Percentiles rank a stretch among this genome's conserved stretches.
phyloP scores from a whole-genome alignment of 2,797 vertebrate species.

The Miichthys miiuy region DNA sequence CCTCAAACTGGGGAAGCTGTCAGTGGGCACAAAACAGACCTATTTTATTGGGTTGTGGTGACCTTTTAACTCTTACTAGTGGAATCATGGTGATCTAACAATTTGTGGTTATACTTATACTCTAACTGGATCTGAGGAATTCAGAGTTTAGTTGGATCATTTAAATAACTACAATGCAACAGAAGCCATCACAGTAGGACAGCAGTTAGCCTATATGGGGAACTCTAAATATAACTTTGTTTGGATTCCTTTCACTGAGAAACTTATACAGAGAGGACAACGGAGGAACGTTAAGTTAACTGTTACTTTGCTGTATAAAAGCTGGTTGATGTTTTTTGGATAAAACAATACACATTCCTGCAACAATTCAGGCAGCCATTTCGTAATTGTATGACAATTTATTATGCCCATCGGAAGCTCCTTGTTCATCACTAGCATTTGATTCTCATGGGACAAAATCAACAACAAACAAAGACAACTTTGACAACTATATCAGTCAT shows the following conservation, averaged over 20 bases:
- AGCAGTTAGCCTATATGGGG: background rate
- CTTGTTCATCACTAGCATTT: conserved; percentile 5
- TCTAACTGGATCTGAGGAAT: background rate
- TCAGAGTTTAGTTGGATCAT: background rate
- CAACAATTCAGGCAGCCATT: background rate
- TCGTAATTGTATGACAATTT: background rate
- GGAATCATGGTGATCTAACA: background rate
- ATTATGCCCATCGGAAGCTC: background rate
- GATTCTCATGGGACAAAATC: conserved; percentile 9
- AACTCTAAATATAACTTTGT: conserved; percentile 2
- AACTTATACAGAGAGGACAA: background rate
- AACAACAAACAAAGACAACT: background rate
- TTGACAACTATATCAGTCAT: background rate
- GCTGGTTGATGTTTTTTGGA: conserved; percentile 2
- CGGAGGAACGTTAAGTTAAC: background rate
- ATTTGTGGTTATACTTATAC: background rate
- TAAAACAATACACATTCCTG: background rate
- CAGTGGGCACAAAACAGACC: background rate
- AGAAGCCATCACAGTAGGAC: background rate
- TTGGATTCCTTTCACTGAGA: background rate
- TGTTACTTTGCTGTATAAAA: background rate
- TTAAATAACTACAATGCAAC: background rate
- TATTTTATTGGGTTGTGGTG: background rate
- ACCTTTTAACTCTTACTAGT: background rate
- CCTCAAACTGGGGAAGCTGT: background rate